These are phyloP conservation scores for Pachycephala philippinensis DNA, from an alignment of 2,113 vertebrate genomes.

Conservation along the genomic window DNA sequence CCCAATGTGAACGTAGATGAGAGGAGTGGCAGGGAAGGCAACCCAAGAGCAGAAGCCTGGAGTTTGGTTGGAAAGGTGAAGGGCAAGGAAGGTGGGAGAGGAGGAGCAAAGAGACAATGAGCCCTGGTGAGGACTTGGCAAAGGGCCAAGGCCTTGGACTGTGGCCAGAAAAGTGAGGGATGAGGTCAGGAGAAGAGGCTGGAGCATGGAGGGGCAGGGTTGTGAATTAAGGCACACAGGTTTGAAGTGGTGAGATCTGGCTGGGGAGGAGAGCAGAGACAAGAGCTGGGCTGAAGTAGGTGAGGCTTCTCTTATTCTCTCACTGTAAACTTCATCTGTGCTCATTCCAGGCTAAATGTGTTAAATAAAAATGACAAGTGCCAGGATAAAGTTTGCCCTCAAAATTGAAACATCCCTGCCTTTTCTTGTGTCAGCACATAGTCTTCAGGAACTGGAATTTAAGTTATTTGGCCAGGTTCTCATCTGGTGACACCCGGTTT, in stretches of 20 bases:
- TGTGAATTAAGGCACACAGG: rapidly evolving
- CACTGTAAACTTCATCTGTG: background rate
- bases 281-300: background rate
- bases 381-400: conserved; percentile 16
- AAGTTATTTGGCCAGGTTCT: background rate
- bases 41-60: background rate
- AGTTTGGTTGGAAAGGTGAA: background rate
- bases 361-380: conserved; percentile 25
- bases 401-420: background rate
- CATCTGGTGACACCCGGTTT: background rate
- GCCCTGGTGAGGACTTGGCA: background rate
- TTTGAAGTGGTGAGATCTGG: background rate
- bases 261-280: background rate
- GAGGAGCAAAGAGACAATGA: rapidly evolving
- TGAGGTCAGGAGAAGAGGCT: background rate
- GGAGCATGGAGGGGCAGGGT: background rate
- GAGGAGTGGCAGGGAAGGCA: background rate
- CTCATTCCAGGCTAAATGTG: background rate
- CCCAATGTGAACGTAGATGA: background rate
- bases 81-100: background rate
- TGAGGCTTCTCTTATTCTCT: background rate
- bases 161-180: background rate
- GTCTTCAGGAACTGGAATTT: background rate
- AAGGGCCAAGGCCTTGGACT: rapidly evolving
- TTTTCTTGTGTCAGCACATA: background rate